Percentiles rank a stretch among this genome's conserved stretches.
Evolutionary conservation across 2,797 vertebrate species (phyloP).

Genomic region (Novumbra hubbsi): DNA sequence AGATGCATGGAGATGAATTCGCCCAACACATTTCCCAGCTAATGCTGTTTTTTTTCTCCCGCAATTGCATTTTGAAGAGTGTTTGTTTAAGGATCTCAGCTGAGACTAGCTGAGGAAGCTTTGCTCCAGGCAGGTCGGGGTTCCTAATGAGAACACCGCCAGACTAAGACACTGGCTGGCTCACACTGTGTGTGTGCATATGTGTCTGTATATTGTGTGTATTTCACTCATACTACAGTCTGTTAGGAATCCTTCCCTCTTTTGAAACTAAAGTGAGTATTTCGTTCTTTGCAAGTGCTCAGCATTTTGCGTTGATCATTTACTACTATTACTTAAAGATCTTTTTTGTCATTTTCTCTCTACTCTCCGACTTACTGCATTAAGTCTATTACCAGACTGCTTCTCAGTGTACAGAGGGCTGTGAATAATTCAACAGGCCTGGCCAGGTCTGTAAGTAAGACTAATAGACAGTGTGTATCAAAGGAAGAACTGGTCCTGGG

Average conservation of each 20-base stretch:
- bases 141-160: constrained; percentile 15
- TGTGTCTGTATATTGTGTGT: constrained; percentile 1
- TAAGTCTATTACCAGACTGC: constrained; percentile 1
- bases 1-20: not conserved
- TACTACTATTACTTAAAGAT: constrained; percentile 2
- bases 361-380: not conserved
- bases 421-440: constrained; percentile 8
- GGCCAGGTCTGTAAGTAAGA: constrained; percentile 45
- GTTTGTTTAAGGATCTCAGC: constrained; percentile 62
- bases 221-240: not conserved
- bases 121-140: constrained; percentile 54
- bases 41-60: constrained; percentile 15
- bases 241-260: not conserved
- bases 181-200: not conserved
- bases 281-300: not conserved
- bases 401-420: constrained; percentile 11
- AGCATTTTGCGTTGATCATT: constrained; percentile 22
- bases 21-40: not conserved
- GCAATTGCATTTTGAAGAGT: constrained; percentile 10
- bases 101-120: constrained; percentile 59
- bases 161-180: not conserved
- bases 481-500: not conserved
- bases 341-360: not conserved
- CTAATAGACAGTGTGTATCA: constrained; percentile 32
- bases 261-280: not conserved